Base-by-base conservation (phyloP, 2,797 vertebrate genomes). In the Pangasius larnaudii region DNA sequence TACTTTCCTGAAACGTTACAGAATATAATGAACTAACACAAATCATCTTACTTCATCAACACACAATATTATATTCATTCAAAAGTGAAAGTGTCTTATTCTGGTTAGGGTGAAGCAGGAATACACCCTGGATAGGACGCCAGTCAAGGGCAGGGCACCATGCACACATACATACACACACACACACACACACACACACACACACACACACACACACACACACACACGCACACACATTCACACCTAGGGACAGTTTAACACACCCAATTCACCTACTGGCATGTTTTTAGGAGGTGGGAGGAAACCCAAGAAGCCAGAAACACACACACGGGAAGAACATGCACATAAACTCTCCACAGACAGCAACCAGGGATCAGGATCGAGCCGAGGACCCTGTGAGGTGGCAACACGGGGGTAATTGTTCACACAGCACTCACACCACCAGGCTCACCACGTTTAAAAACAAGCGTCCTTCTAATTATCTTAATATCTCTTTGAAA, bases 171-270 rank as follows among this genome's bases (percentile, higher is more conserved):
- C 51, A 74, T 39, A 74, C 19, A 46, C 71, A 75, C 39, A 75
- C 72, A 75, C 72, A 13, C 72, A 75, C 72, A 75, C 39, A 75
- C 72, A 75, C 16, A 24, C 72, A 75, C 72, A 46, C 72, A 46
- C 36, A 46, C 71, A 74, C 8, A 74, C n/a, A n/a, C n/a, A 74
- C 71, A 74, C 36, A 14, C 51, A 74, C 71, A 74, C 19, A 46
- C 71, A 75, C 39, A 75, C 72, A 75, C 72, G 27, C 72, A 75
- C 72, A 75, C 39, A 75, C 72, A 75, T 33, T 46, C 72, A 75
- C 72, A 46, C 72, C 4, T 13, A 39, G 30, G 39, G 30, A 33
- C 69, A 36, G 39, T 22, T 39, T 9, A 72, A 19, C 22, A 22
- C 58, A 59, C 22, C 58, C 53, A 56, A 56, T 56, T 13, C 22